Conservation (phyloP, 2,797 vertebrate species). For the Otolemur crassicaudatus region DNA sequence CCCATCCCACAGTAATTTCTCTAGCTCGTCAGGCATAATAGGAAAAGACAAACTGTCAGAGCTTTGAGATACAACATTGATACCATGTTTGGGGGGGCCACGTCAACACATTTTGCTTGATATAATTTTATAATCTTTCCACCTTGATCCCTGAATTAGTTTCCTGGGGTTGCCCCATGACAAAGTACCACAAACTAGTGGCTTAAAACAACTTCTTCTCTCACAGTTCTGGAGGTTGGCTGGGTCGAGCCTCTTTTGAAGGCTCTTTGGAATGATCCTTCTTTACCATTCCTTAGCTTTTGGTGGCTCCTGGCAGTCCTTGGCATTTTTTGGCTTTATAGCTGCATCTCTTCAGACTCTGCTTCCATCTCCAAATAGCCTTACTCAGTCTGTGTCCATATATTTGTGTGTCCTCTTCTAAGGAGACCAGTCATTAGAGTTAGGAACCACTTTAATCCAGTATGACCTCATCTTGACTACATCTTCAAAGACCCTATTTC, state of each 20-base stretch:
- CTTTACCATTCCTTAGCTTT: background rate
- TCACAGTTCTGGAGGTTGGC: background rate
- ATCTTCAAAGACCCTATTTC: slow-evolving; percentile 13
- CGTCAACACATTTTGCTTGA: background rate
- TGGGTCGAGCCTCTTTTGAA: background rate
- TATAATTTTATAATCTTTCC: background rate
- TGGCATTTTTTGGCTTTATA: background rate
- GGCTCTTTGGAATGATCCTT: background rate
- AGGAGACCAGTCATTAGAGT: background rate
- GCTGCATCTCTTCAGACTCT: background rate
- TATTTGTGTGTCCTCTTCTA: background rate
- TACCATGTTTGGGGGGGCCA: background rate
- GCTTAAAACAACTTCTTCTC: background rate
- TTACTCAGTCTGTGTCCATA: background rate
- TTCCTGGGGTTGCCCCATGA: background rate
- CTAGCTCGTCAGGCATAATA: background rate
- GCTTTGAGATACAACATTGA: background rate
- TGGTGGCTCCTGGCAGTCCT: background rate
- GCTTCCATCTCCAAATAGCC: background rate
- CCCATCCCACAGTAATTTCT: background rate
- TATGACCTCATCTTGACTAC: background rate
- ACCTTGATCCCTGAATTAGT: background rate
- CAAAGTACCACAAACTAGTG: background rate
- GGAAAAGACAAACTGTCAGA: background rate
- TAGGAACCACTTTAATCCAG: background rate